Conservation (phyloP, 2,888 invertebrate species). For the Ceraclea dissimilis region DNA sequence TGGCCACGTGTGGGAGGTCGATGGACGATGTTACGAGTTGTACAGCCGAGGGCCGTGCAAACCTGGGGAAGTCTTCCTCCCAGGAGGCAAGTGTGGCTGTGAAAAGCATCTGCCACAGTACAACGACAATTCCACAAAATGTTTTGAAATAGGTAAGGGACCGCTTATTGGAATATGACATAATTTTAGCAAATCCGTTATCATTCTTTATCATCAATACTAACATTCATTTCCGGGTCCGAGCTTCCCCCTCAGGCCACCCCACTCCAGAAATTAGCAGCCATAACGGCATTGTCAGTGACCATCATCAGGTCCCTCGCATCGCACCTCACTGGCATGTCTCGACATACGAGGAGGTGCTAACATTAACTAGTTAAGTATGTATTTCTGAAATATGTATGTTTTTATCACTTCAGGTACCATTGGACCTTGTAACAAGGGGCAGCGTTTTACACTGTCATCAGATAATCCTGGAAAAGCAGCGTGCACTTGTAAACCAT, state of each 20-base stretch:
- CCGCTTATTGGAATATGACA: too few species aligned
- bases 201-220: too few species aligned
- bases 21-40: constrained; percentile 71
- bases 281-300: too few species aligned
- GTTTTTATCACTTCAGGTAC: constrained; percentile 51
- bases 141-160: constrained; percentile 65
- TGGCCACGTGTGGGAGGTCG: constrained; percentile 51
- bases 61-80: constrained; percentile 68
- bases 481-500: constrained; percentile 61
- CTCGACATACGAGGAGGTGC: too few species aligned
- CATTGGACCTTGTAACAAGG: constrained; percentile 65
- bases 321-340: too few species aligned
- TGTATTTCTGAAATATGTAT: too few species aligned
- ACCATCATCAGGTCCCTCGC: too few species aligned
- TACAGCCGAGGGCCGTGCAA: constrained; percentile 75
- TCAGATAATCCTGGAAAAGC: constrained; percentile 40
- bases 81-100: constrained; percentile 68
- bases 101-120: constrained; percentile 65
- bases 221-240: too few species aligned
- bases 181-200: too few species aligned
- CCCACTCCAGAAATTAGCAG: too few species aligned
- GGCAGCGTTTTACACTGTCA: constrained; percentile 60
- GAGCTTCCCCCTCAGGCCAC: too few species aligned
- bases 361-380: too few species aligned
- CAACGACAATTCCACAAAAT: constrained; percentile 57